Conservation (phyloP, 1,140 invertebrate species). For the Bilobella aurantiaca region DNA sequence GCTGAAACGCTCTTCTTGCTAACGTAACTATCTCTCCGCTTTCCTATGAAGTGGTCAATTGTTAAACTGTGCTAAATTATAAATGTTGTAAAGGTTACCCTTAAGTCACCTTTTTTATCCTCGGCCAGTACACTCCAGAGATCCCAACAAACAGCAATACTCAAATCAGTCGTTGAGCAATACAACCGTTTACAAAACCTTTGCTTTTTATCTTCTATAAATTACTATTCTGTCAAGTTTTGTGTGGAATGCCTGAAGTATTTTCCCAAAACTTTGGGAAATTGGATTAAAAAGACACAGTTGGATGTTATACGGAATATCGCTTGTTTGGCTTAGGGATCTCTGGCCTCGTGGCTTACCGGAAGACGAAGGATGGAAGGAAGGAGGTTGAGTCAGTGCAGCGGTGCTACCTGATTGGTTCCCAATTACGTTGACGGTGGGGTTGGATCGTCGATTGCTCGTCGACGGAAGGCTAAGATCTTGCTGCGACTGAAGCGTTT, state of each 20-base stretch:
- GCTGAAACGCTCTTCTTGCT: conserved; percentile 33
- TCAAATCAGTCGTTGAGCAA: too few relatives aligned
- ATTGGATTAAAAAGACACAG: too few relatives aligned
- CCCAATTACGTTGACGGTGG: conserved; percentile 31
- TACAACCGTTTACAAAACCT: too few relatives aligned
- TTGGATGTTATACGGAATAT: too few relatives aligned
- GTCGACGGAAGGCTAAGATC: conserved; percentile 8
- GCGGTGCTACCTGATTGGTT: conserved; percentile 19
- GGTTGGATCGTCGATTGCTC: conserved; percentile 31
- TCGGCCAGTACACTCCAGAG: conserved; percentile 6
- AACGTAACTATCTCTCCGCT: conserved; percentile 33
- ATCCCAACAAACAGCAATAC: conserved; percentile 1
- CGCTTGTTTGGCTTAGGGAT: not conserved
- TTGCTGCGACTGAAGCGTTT: conserved; percentile 32
- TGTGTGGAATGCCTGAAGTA: too few relatives aligned
- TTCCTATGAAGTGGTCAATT: not conserved
- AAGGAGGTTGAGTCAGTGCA: conserved; percentile 16
- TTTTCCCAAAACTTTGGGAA: too few relatives aligned
- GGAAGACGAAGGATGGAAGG: conserved; percentile 25
- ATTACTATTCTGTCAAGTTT: too few relatives aligned
- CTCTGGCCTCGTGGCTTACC: conserved; percentile 18
- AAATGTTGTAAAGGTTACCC: not conserved
- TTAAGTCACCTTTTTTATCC: not conserved
- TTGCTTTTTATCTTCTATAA: too few relatives aligned
- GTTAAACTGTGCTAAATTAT: not conserved